These are phyloP conservation scores for Pluvianellus socialis DNA, from an alignment of 2,113 vertebrate genomes.

Conservation along the genomic window DNA sequence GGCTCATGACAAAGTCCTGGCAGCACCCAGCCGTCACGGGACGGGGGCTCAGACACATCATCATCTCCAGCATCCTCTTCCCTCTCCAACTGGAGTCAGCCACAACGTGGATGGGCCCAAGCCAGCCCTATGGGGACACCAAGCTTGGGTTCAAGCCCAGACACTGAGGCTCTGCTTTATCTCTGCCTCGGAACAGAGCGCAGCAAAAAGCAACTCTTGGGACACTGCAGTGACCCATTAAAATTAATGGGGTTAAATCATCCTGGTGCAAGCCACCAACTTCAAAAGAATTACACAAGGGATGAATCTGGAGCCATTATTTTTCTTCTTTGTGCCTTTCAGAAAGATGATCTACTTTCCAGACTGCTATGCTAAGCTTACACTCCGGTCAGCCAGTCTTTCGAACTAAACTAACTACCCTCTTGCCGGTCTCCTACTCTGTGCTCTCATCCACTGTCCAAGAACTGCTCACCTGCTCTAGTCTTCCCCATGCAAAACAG, in stretches of 20 bases:
- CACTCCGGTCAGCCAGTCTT: not conserved
- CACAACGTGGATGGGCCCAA: not conserved
- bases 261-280: not conserved
- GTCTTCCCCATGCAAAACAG: not conserved
- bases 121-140: not conserved
- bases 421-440: not conserved
- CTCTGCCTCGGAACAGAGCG: not conserved
- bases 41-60: not conserved
- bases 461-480: not conserved
- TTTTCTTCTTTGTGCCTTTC: conserved; percentile 41
- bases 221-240: conserved; percentile 33
- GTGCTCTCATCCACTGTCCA: not conserved
- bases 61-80: not conserved
- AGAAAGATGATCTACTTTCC: conserved; percentile 59
- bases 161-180: conserved; percentile 20
- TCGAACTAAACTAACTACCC: not conserved
- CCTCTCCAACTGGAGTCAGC: not conserved
- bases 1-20: not conserved
- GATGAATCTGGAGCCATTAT: conserved; percentile 28
- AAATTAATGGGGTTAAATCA: conserved; percentile 57
- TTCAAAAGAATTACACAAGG: conserved; percentile 55
- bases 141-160: conserved; percentile 39
- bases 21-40: not conserved
- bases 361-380: not conserved
- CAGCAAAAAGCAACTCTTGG: not conserved